These are phyloP conservation scores for Cyrtorhinus lividipennis DNA, from an alignment of 1,140 invertebrate species.

Conservation along the genomic window DNA sequence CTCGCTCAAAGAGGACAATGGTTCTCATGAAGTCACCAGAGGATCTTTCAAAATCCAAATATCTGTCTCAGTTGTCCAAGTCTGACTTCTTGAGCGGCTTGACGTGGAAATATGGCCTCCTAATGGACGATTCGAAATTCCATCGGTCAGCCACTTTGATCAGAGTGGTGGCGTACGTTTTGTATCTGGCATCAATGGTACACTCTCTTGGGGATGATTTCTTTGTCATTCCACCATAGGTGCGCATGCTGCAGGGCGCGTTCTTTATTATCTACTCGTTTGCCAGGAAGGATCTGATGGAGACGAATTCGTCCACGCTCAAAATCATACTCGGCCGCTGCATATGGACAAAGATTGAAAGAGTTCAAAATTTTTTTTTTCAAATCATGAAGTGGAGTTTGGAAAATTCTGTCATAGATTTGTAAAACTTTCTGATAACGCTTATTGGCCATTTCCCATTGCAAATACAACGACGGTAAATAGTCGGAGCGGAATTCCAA, in stretches of 20 bases:
- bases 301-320: constrained; percentile 62
- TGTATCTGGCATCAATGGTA: not conserved
- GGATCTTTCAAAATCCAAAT: constrained; percentile 84
- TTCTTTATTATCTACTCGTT: constrained; percentile 42
- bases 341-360: constrained; percentile 76
- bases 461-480: constrained; percentile 87
- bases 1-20: constrained; percentile 83
- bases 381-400: constrained; percentile 81
- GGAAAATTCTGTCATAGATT: constrained; percentile 73
- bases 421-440: constrained; percentile 59
- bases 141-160: constrained; percentile 29
- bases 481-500: constrained; percentile 90
- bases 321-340: constrained; percentile 68
- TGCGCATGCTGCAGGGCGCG: constrained; percentile 21
- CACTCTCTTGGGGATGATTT: not conserved
- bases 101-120: constrained; percentile 95
- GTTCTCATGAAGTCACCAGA: constrained; percentile 74
- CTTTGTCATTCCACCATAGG: not conserved
- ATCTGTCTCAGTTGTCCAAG: constrained; percentile 93
- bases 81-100: constrained; percentile 91
- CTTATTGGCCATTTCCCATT: constrained; percentile 78
- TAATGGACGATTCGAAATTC: constrained; percentile 40
- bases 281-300: constrained; percentile 55
- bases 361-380: constrained; percentile 85
- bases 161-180: not conserved